Evolutionary conservation across 30 jellyfish, hydroid and myxozoan species (phyloP).

Genomic region (Mastigias papua): DNA sequence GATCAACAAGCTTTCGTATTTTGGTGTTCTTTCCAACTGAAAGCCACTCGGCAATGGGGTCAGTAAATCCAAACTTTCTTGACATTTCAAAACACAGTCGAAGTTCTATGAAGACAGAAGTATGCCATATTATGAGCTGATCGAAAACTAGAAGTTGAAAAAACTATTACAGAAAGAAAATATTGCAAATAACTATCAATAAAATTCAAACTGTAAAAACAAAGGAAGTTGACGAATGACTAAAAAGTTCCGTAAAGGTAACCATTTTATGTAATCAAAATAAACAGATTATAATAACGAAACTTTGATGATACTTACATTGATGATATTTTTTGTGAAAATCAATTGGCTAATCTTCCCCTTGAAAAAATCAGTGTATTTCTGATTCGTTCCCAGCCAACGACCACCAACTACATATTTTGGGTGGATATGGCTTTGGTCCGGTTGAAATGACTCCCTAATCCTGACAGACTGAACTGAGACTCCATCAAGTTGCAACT

Average conservation of each 20-base stretch:
- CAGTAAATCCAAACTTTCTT: constrained; percentile 37
- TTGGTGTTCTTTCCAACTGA: constrained; percentile 36
- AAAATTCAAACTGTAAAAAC: too few species aligned
- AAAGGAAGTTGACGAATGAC: too few species aligned
- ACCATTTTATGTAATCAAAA: too few species aligned
- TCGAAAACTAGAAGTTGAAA: too few species aligned
- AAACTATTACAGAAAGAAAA: too few species aligned
- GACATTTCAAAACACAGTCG: constrained; percentile 58
- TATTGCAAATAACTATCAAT: too few species aligned
- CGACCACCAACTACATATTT: constrained; percentile 93
- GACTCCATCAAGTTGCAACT: constrained; percentile 80
- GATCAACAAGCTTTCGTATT: background rate
- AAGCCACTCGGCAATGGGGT: constrained; percentile 52
- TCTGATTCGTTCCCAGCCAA: constrained; percentile 89
- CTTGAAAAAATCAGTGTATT: constrained; percentile 76
- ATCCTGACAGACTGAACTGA: constrained; percentile 59
- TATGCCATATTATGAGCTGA: too few species aligned
- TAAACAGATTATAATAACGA: too few species aligned
- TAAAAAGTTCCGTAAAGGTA: too few species aligned
- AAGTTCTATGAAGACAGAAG: constrained; percentile 23
- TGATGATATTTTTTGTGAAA: constrained; percentile 25
- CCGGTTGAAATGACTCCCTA: constrained; percentile 53
- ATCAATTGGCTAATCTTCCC: constrained; percentile 88
- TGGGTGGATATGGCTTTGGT: constrained; percentile 88
- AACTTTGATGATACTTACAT: constrained; percentile 12